phyloP scores from a whole-genome alignment of 2,797 vertebrate species.

The Pteronotus mesoamericanus region DNA sequence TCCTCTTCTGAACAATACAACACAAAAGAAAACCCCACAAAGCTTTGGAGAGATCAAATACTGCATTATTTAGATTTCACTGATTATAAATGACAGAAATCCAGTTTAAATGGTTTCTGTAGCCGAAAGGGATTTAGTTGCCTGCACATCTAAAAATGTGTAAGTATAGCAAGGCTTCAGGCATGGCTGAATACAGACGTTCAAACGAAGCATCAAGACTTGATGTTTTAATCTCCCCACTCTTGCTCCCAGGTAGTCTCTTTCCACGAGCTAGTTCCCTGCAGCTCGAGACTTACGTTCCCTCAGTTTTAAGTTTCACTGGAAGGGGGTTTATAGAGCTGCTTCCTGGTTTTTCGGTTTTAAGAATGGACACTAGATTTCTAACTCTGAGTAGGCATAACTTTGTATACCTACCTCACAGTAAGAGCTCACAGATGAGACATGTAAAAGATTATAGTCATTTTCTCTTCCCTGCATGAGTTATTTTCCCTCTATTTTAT shows the following conservation, averaged over 20 bases:
- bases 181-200: not conserved
- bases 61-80: conserved; percentile 20
- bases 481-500: not conserved
- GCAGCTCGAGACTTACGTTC: not conserved
- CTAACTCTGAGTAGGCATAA: not conserved
- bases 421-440: not conserved
- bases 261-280: not conserved
- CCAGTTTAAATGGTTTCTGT: not conserved
- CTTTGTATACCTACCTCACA: not conserved
- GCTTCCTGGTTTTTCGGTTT: not conserved
- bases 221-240: not conserved
- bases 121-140: not conserved
- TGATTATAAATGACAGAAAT: conserved; percentile 10
- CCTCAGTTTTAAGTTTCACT: not conserved
- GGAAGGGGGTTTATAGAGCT: not conserved
- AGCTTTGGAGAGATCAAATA: not conserved
- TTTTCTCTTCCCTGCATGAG: not conserved
- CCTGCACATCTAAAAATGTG: not conserved
- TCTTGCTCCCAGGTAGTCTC: not conserved
- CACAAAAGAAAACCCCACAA: conserved; percentile 37
- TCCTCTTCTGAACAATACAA: conserved; percentile 2
- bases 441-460: not conserved
- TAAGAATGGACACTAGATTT: not conserved
- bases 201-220: not conserved
- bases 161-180: not conserved